phyloP scores from a whole-genome alignment of 2,888 invertebrate genomes.

The Theretra japonica region DNA sequence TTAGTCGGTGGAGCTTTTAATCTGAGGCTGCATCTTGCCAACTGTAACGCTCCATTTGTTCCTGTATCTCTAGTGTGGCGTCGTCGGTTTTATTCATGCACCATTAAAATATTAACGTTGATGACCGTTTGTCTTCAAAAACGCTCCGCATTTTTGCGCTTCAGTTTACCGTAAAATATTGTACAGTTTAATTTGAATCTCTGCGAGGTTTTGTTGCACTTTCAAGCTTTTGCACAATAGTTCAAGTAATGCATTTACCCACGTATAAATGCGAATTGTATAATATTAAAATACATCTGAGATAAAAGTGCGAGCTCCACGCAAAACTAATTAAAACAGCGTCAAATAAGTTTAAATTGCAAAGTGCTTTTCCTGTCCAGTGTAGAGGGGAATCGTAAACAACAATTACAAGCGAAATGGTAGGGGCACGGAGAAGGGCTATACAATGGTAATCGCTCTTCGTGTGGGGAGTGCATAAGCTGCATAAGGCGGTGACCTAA shows the following conservation, averaged over 20 bases:
- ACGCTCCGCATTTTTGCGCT: conserved; percentile 17
- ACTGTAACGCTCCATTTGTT: conserved; percentile 73
- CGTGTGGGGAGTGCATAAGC: conserved; percentile 47
- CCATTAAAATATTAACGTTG: conserved; percentile 32
- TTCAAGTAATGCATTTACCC: background rate
- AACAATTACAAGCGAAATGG: conserved; percentile 55
- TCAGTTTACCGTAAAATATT: conserved; percentile 14
- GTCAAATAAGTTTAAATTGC: conserved; percentile 10
- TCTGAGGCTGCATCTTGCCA: conserved; percentile 78
- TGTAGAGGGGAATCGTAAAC: conserved; percentile 44
- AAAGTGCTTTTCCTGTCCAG: background rate
- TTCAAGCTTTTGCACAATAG: background rate
- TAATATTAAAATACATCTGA: background rate
- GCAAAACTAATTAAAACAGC: conserved; percentile 1
- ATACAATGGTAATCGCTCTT: conserved; percentile 33
- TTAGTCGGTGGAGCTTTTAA: conserved; percentile 83
- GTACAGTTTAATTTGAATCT: conserved; percentile 1
- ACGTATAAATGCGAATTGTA: background rate
- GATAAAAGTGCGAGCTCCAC: background rate
- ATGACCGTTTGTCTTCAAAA: conserved; percentile 27
- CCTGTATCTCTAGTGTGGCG: conserved; percentile 37
- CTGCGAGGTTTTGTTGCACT: conserved; percentile 2
- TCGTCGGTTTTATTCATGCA: conserved; percentile 41
- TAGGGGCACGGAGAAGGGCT: conserved; percentile 48
- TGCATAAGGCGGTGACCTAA: conserved; percentile 57